A percentile compares a stretch with the other conserved stretches of the same genome.
phyloP scores from a whole-genome alignment of 1,140 invertebrate species.

The Drosophila hydei region DNA sequence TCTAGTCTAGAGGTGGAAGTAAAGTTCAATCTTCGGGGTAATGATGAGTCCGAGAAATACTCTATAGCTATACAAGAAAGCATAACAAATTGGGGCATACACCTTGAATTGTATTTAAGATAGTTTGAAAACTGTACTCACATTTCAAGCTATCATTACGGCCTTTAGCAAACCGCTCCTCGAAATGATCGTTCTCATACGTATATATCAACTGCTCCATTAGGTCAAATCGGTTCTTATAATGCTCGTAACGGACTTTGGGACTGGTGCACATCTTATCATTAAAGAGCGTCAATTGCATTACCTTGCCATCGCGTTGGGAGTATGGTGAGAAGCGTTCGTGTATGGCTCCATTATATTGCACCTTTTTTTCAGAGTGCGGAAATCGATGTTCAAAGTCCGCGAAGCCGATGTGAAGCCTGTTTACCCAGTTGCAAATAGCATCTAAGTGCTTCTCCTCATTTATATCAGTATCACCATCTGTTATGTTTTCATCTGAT shows the following conservation, averaged over 20 bases:
- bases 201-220: constrained; percentile 87
- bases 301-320: constrained; percentile 87
- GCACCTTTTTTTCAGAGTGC: constrained; percentile 88
- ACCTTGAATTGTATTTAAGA: background rate
- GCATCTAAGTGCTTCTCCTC: constrained; percentile 91
- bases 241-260: constrained; percentile 88
- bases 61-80: constrained; percentile 51
- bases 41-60: constrained; percentile 44
- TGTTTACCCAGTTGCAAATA: constrained; percentile 90
- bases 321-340: constrained; percentile 92
- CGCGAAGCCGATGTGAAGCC: constrained; percentile 87
- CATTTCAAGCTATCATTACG: constrained; percentile 88
- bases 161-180: constrained; percentile 89
- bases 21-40: constrained; percentile 86
- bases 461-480: constrained; percentile 72
- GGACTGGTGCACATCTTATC: constrained; percentile 88
- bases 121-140: constrained; percentile 61
- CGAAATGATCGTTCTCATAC: constrained; percentile 85
- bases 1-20: constrained; percentile 84
- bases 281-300: constrained; percentile 88
- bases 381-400: constrained; percentile 91
- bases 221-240: constrained; percentile 88
- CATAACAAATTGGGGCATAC: no score
- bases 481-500: constrained; percentile 81
- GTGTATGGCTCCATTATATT: constrained; percentile 90